phyloP scores from a whole-genome alignment of 2,888 invertebrate species.

The Galerucella nymphaeae region DNA sequence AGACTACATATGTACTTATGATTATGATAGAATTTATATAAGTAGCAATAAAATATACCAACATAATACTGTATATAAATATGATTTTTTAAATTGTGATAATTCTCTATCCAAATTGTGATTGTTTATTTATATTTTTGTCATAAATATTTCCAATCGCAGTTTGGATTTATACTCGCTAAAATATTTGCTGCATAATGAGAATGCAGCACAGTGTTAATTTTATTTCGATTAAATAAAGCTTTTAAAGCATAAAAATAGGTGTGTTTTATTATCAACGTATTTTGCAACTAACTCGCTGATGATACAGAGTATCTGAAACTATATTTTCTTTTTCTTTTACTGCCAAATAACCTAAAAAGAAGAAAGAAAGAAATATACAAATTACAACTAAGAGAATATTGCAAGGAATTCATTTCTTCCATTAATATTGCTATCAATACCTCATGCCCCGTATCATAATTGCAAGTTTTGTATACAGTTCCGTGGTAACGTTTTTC shows the following conservation, averaged over 20 bases:
- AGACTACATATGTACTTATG: conserved; percentile 38
- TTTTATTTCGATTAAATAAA: conserved; percentile 42
- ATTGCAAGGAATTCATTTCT: too few relatives aligned
- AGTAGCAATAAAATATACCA: conserved; percentile 40
- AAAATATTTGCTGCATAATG: conserved; percentile 39
- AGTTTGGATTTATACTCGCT: conserved; percentile 34
- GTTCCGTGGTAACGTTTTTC: too few relatives aligned
- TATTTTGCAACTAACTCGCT: too few relatives aligned
- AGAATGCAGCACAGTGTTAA: conserved; percentile 38
- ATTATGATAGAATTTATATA: conserved; percentile 43
- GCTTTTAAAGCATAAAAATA: conserved; percentile 39
- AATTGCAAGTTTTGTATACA: too few relatives aligned
- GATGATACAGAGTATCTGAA: too few relatives aligned
- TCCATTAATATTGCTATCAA: too few relatives aligned
- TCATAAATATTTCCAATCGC: conserved; percentile 41
- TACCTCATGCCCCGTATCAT: too few relatives aligned
- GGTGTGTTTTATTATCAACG: conserved; percentile 21
- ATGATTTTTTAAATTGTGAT: conserved; percentile 45
- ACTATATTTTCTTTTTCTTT: neutral
- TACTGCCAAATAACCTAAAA: neutral
- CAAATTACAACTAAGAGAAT: too few relatives aligned
- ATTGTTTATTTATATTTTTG: conserved; percentile 43
- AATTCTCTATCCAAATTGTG: conserved; percentile 40
- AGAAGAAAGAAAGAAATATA: too few relatives aligned
- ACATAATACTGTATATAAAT: conserved; percentile 43